Evolutionary conservation across 2,797 vertebrate species (phyloP).

Genomic region (Trematomus bernacchii): DNA sequence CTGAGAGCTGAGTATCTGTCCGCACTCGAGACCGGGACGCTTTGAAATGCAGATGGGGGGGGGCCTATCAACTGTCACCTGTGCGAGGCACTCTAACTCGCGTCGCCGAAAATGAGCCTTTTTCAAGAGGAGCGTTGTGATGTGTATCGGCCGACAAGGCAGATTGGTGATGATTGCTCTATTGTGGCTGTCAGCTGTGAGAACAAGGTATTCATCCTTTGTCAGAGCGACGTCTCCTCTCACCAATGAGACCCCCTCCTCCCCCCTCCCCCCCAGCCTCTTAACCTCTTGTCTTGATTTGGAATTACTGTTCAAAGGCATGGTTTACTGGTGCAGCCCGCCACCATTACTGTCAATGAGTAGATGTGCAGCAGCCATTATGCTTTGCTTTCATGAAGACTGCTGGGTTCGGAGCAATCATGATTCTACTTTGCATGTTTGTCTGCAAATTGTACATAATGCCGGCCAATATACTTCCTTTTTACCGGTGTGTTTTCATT

Average conservation of each 20-base stretch:
- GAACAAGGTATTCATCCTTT: constrained; percentile 82
- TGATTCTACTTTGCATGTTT: neutral
- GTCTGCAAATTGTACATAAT: neutral
- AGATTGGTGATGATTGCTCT: constrained; percentile 81
- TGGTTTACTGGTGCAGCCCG: constrained; percentile 36
- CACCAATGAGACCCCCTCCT: constrained; percentile 32
- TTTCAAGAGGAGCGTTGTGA: constrained; percentile 69
- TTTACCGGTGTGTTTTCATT: neutral
- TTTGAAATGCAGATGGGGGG: constrained; percentile 84
- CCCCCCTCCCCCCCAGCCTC: constrained; percentile 10
- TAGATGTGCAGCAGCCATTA: constrained; percentile 8
- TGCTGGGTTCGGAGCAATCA: neutral
- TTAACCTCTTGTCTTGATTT: constrained; percentile 70
- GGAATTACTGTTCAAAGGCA: constrained; percentile 53
- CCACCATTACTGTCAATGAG: constrained; percentile 23
- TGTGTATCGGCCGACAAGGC: constrained; percentile 77
- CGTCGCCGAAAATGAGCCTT: constrained; percentile 68
- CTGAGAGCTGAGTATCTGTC: constrained; percentile 12
- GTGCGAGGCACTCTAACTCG: constrained; percentile 76
- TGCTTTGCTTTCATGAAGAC: neutral
- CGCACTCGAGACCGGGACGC: constrained; percentile 40
- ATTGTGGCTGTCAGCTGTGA: constrained; percentile 77
- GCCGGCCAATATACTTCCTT: neutral
- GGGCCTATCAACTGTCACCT: constrained; percentile 83
- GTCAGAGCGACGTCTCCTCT: constrained; percentile 59